Percentiles rank a stretch among this genome's conserved stretches.
Conservation (phyloP, 2,797 vertebrate species). For the Loriculus beryllinus region DNA sequence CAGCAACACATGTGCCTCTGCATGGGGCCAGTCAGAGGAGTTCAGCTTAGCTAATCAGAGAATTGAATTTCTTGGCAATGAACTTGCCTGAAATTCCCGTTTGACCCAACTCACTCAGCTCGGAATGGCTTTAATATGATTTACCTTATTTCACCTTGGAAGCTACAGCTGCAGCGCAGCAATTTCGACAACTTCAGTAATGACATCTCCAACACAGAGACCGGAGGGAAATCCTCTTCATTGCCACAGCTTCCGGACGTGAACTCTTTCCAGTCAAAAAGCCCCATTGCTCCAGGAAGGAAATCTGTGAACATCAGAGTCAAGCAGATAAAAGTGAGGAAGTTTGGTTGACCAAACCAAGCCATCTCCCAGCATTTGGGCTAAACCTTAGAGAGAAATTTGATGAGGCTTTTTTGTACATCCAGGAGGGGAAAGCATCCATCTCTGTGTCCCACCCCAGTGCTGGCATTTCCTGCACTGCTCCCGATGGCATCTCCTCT, state of each 20-base stretch:
- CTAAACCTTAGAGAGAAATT: neutral
- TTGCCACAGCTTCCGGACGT: neutral
- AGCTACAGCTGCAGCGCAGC: neutral
- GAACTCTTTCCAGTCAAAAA: neutral
- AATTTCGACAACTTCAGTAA: neutral
- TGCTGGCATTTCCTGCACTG: neutral
- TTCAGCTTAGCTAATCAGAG: neutral
- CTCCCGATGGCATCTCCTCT: neutral
- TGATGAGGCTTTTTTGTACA: neutral
- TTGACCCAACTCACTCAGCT: neutral
- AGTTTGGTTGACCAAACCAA: neutral
- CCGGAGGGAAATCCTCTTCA: neutral
- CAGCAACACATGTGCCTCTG: neutral
- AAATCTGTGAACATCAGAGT: accelerated
- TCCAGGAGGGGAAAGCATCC: accelerated
- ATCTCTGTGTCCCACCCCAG: accelerated
- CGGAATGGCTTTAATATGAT: neutral
- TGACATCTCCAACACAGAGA: neutral
- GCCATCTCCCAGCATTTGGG: neutral
- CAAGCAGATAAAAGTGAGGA: accelerated
- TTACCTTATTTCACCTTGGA: neutral
- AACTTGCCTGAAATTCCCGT: neutral
- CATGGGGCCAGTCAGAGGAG: neutral
- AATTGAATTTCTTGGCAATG: neutral
- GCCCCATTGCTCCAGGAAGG: neutral